A percentile compares a stretch with the other conserved stretches of the same genome.
Conservation (phyloP, 2,113 vertebrate species). For the Nerophis ophidion region DNA sequence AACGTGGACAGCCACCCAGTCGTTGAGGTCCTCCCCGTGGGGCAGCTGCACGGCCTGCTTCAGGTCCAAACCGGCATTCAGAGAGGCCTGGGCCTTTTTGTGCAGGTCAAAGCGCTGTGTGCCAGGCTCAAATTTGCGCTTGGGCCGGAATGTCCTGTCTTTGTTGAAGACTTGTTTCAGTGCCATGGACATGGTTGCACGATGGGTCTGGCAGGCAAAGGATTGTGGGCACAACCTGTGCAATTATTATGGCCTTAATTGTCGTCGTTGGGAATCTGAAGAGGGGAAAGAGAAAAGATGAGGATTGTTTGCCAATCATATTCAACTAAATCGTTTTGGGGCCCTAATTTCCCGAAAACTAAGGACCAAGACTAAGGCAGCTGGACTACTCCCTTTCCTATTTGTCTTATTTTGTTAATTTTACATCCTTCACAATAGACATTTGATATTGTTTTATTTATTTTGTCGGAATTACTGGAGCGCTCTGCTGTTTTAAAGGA, state of each 20-base stretch:
- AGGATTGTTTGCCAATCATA: slow-evolving; percentile 16
- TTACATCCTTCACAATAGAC: too few species aligned
- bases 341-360: too few species aligned
- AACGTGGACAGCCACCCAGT: slow-evolving; percentile 97
- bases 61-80: slow-evolving; percentile 91
- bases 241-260: slow-evolving; percentile 15
- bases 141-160: slow-evolving; percentile 96
- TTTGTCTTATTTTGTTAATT: too few species aligned
- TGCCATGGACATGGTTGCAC: slow-evolving; percentile 79
- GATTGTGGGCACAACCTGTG: slow-evolving; percentile 33
- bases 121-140: slow-evolving; percentile 95
- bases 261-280: slow-evolving; percentile 12
- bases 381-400: too few species aligned
- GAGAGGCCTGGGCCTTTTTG: slow-evolving; percentile 93
- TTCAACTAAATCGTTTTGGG: too few species aligned
- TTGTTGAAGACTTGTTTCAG: slow-evolving; percentile 97
- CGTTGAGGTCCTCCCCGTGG: slow-evolving; percentile 83
- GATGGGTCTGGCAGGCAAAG: slow-evolving; percentile 35
- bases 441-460: too few species aligned
- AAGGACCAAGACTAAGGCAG: too few species aligned
- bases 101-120: slow-evolving; percentile 95
- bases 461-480: too few species aligned
- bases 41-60: slow-evolving; percentile 90
- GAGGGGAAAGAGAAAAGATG: slow-evolving; percentile 1
- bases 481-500: too few species aligned